Evolutionary conservation across 2,888 invertebrate species (phyloP), one percentile per base, ranked within the genome.

Genomic region (Tachina grossa): DNA sequence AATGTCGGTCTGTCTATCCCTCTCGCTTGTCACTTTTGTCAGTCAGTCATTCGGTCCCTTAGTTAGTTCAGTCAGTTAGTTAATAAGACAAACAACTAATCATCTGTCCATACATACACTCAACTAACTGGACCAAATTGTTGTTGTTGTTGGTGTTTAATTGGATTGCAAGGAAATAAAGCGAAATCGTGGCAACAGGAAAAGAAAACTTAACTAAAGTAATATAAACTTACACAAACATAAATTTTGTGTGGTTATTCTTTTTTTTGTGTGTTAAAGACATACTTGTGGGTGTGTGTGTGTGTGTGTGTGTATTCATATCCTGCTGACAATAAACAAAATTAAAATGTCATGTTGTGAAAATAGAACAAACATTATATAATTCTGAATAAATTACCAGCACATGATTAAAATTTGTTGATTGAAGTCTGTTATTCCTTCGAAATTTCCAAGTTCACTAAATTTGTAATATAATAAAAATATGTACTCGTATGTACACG

Each of bases 311-410:
- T 49, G 43, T 53, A 31, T 49, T 0, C 51, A 66, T 59, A 57
- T 78, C 84, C 80, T 84, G 80, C 84, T 84, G 72, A 61, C 71
- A 84, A 55, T 69, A 47, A 69, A 66, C 45, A 53, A 80, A 80
- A 72, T 80, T 71, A 76, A 68, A 81, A 39, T 81, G 59, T 77
- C 81, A 84, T 84, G 72, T 79, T 49, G 57, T 45, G 69, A 79
- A 79, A 69, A 75, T 57, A 69, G 61, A 63, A 69, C 55, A 77
- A 45, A 66, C 11, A 65, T 55, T 3, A 55, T 55, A 55, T 47
- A 59, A 75, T 81, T 59, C 41, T 31, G 51, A 31, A 81, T 65
- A 81, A 53, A 68, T 81, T 68, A 81, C 22, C 22, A 59, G n/a
- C 65, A 66, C 66, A 74, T 66, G 59, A 80, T 66, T 74, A 16